Conservation (phyloP, 1,140 invertebrate genomes). For the Lucilia sericata region DNA sequence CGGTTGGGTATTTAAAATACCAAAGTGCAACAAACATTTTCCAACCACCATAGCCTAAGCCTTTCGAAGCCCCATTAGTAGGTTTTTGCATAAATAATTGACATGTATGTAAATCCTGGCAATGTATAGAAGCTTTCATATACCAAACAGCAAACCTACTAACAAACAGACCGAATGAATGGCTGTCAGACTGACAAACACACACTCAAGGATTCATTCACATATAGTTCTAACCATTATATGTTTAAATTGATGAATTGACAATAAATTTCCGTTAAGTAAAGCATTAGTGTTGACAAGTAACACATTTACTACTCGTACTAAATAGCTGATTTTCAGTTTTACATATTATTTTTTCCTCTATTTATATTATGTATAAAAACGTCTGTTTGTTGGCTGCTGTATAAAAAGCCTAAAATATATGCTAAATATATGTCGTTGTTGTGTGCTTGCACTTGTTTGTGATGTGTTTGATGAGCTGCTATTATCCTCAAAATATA, state of each 20-base stretch:
- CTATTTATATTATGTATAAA: background rate
- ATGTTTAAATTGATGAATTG: constrained; percentile 34
- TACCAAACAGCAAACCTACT: background rate
- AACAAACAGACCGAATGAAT: background rate
- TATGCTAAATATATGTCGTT: background rate
- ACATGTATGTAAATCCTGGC: constrained; percentile 36
- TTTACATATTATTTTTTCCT: background rate
- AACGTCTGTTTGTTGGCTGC: background rate
- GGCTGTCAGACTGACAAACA: background rate
- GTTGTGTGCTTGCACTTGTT: background rate
- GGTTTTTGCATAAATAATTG: constrained; percentile 40
- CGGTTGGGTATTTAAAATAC: no score
- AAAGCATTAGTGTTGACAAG: constrained; percentile 43
- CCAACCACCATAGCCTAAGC: background rate
- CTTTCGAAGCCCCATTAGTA: background rate
- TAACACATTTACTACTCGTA: constrained; percentile 21
- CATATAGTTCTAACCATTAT: background rate
- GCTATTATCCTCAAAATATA: background rate
- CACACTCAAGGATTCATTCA: no score
- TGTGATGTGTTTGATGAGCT: background rate
- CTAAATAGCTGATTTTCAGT: background rate
- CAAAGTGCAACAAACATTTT: constrained; percentile 28
- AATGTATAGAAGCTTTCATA: background rate
- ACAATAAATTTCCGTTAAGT: constrained; percentile 37
- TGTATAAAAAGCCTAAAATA: background rate